Base-by-base conservation (phyloP, 2,888 invertebrate species). In the Eulithis prunata region DNA sequence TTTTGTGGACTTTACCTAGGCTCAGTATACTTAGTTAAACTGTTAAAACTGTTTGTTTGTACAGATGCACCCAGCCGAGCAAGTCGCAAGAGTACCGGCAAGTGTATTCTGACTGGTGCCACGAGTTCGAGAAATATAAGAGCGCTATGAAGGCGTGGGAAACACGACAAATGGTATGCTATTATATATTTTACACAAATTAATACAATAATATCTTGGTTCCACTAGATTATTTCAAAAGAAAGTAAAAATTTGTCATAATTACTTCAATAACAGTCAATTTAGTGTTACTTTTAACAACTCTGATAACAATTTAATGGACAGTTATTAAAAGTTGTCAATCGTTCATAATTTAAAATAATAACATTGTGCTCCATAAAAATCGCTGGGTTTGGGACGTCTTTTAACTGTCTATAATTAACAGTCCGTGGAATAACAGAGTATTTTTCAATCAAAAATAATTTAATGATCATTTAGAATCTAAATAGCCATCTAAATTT, bases 41-140 rank as follows among this genome's bases (percentile, higher is more conserved):
- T 21, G 21, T 21, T 47, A 47, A 21, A 11, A 3, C 11, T 49
- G 41, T 55, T 59, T 60, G 14, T 62, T 82, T 82, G 51, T 78
- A 0, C 11, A 93, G 94, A 77, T 94, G 94, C 86, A 90, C 93
- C 45, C 94, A 94, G 73, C 94, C 94, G 7, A 93, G 91, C 74
- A 94, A 94, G 77, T 89, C 94, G 7, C 92, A 94, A 68, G 94
- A 94, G 75, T 94, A 94, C 79, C 94, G 94, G 82, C 94, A 94
- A 78, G 94, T 95, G 67, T 95, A 95, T 83, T 94, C 95, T 7
- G 95, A 96, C 78, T 96, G 96, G 96, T 96, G 96, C 80, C 94
- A 95, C 76, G 95, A 95, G 85, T 95, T 95, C 79, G 95, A 96
- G 82, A 94, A 94, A 80, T 96, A 96, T 86, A 95, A 95, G 84